Percentiles rank a stretch among this genome's conserved stretches.
These are phyloP conservation scores for Oryzias sinensis DNA, from an alignment of 2,797 vertebrate species.

Conservation along the genomic window DNA sequence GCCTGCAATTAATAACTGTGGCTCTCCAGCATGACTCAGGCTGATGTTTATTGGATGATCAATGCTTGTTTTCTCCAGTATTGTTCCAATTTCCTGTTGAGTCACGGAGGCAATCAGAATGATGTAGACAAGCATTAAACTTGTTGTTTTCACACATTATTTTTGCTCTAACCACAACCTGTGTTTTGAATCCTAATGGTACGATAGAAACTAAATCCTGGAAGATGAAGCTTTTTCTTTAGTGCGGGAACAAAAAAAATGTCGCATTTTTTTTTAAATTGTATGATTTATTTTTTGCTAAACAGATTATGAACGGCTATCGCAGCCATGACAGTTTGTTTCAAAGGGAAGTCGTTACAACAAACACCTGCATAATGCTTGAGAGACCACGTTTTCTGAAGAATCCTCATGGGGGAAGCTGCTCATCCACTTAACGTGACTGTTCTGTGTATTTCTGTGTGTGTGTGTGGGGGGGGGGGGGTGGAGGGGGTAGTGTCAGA, in stretches of 20 bases:
- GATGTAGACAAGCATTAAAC: constrained; percentile 44
- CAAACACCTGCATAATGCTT: too few relatives aligned
- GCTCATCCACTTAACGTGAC: constrained; percentile 43
- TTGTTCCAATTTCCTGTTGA: constrained; percentile 73
- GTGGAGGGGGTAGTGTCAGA: too few relatives aligned
- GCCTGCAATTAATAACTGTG: constrained; percentile 59
- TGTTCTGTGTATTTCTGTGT: background rate
- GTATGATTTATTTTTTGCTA: background rate
- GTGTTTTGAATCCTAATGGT: constrained; percentile 24
- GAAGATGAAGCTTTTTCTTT: background rate
- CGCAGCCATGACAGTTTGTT: too few relatives aligned
- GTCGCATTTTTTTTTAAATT: background rate
- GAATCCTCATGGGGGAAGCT: background rate
- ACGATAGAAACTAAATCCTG: background rate
- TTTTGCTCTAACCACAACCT: constrained; percentile 25
- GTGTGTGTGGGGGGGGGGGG: too few relatives aligned
- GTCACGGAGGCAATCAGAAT: constrained; percentile 61
- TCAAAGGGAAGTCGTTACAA: too few relatives aligned
- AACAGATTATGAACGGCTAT: constrained; percentile 2
- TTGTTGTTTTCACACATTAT: constrained; percentile 37
- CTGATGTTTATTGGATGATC: constrained; percentile 69
- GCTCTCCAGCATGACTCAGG: constrained; percentile 55
- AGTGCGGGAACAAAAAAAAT: background rate
- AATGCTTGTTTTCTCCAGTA: constrained; percentile 65
- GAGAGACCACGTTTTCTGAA: too few relatives aligned